Percentiles rank a stretch among this genome's conserved stretches.
phyloP scores from a whole-genome alignment of 1,140 invertebrate species.

The Ptiloglossa arizonensis region DNA sequence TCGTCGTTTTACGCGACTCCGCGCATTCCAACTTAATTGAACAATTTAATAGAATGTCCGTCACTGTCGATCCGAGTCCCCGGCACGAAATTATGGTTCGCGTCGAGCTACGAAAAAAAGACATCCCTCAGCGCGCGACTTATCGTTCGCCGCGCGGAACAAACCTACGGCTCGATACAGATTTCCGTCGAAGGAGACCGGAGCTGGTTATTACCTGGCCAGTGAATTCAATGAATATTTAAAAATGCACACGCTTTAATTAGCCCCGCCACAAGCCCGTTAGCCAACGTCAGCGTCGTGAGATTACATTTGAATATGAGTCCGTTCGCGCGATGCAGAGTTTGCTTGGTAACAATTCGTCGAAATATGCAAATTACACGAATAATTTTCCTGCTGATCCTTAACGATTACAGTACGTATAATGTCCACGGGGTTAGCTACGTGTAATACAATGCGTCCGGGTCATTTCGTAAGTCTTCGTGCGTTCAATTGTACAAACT shows the following conservation, averaged over 20 bases:
- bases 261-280: no score
- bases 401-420: no score
- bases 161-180: not conserved
- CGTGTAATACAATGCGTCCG: no score
- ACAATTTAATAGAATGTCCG: constrained; percentile 51
- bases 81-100: constrained; percentile 10
- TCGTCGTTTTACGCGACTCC: constrained; percentile 51
- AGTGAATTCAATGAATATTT: not conserved
- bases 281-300: not conserved
- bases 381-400: no score
- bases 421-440: no score
- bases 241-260: not conserved
- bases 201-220: not conserved
- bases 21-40: constrained; percentile 45
- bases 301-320: not conserved
- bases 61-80: constrained; percentile 6
- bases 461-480: no score
- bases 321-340: not conserved
- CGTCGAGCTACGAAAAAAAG: constrained; percentile 20
- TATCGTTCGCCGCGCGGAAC: not conserved
- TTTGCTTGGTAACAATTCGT: no score
- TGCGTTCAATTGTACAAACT: no score
- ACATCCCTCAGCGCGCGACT: not conserved
- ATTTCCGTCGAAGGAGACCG: not conserved
- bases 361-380: no score